These are phyloP conservation scores for Xiphophorus maculatus DNA, from an alignment of 2,113 vertebrate genomes.

Conservation along the genomic window DNA sequence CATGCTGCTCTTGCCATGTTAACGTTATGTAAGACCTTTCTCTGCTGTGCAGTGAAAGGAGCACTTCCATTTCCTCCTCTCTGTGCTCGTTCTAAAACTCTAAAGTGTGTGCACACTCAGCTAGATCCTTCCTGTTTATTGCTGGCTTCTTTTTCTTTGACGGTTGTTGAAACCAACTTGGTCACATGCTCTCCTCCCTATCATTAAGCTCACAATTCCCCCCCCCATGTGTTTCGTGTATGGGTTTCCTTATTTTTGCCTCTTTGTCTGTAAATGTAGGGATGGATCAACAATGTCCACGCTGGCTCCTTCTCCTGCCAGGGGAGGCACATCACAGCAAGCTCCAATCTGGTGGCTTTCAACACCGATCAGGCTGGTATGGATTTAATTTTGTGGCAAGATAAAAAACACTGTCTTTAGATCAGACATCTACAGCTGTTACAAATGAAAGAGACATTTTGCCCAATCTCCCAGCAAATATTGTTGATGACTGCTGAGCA, in stretches of 20 bases:
- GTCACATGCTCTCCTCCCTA: not conserved
- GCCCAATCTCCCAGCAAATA: too few species aligned
- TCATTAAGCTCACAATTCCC: not conserved
- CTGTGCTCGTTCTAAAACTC: constrained; percentile 29
- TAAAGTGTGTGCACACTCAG: constrained; percentile 32
- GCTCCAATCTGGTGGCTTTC: constrained; percentile 85
- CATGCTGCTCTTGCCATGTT: constrained; percentile 41
- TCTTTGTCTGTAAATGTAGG: constrained; percentile 72
- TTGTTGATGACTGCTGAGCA: too few species aligned
- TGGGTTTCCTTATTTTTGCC: not conserved
- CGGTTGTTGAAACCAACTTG: constrained; percentile 6
- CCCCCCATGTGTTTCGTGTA: not conserved
- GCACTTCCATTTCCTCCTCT: constrained; percentile 70
- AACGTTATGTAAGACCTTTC: constrained; percentile 55
- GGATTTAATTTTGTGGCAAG: constrained; percentile 13
- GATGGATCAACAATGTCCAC: constrained; percentile 86
- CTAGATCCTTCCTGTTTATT: constrained; percentile 67
- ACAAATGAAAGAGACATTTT: not conserved
- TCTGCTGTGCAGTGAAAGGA: constrained; percentile 48
- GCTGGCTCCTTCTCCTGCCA: constrained; percentile 76
- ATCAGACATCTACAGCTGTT: not conserved
- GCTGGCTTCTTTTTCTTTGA: constrained; percentile 10
- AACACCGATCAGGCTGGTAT: constrained; percentile 85
- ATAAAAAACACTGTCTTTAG: not conserved
- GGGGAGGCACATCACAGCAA: constrained; percentile 89